Evolutionary conservation across 2,888 invertebrate species (phyloP).

Genomic region (Nematopogon swammerdamellus): DNA sequence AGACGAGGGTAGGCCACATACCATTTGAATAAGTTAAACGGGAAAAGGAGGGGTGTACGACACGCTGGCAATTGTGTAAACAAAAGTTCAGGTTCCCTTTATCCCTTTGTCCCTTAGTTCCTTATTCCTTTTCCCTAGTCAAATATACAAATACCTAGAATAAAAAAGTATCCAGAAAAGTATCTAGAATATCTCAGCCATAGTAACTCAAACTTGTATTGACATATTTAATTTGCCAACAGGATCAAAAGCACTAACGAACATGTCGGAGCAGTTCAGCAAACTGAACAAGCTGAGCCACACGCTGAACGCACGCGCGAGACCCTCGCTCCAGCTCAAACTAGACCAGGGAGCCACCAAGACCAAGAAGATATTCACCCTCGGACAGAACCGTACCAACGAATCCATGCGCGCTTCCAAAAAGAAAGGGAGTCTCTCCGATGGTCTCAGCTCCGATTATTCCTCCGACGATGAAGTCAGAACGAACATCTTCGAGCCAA

Average conservation of each 20-base stretch:
- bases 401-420: constrained; percentile 30
- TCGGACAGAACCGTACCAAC: constrained; percentile 39
- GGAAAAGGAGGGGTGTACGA: too few species aligned
- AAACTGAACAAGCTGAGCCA: constrained; percentile 73
- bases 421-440: constrained; percentile 65
- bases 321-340: constrained; percentile 47
- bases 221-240: too few species aligned
- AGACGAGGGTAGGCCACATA: too few species aligned
- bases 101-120: too few species aligned
- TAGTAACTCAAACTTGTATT: too few species aligned
- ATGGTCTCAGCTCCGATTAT: constrained; percentile 57
- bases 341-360: constrained; percentile 40
- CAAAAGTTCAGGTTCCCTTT: too few species aligned
- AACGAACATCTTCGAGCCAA: constrained; percentile 47
- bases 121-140: too few species aligned
- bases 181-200: too few species aligned
- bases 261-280: constrained; percentile 84
- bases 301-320: constrained; percentile 57
- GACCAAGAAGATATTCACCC: constrained; percentile 49
- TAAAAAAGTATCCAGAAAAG: too few species aligned
- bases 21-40: too few species aligned
- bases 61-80: too few species aligned
- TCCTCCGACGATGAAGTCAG: constrained; percentile 53
- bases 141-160: too few species aligned
- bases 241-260: constrained; percentile 83